Evolutionary conservation across 2,888 invertebrate species (phyloP), one percentile per base, ranked within the genome.

Genomic region (Maniola hyperantus): DNA sequence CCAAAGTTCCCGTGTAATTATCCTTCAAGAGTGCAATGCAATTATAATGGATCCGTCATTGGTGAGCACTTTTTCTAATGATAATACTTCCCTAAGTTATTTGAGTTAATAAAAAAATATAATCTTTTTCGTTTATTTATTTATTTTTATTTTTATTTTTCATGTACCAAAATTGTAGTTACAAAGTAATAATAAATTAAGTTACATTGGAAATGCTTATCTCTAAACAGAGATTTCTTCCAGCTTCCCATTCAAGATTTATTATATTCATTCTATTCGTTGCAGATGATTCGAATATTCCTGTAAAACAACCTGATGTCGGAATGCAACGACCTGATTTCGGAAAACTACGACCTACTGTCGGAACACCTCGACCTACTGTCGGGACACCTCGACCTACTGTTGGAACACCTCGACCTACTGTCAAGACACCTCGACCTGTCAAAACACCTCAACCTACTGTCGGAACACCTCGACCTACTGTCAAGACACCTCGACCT

Each of bases 1-100:
- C 94, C 94, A 15, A 91, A 93, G 20, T 97, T 95, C 79, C 96
- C 96, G 5, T 97, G 97, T 75, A 95, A 95, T 68, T 97, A 97
- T 84, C 97, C 70, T 26, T 66, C 67, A 55, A 63, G 67, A 13
- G 67, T 65, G 36, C 58, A 70, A 51, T 70, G 67, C 36, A 34
- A 60, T n/a, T n/a, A n/a, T 39, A 55, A 33, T 26, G 36, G 53
- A 46, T 42, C 39, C 18, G 26, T 26, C 0, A 54, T n/a, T 13
- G 58, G 70, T 70, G 65, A 18, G 67, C 59, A 63, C 44, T 18
- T 7, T 46, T n/a, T n/a, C n/a, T n/a, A n/a, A n/a, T n/a, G n/a
- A n/a, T n/a, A n/a, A n/a, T n/a, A n/a, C n/a, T n/a, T n/a, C n/a
- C n/a, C n/a, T n/a, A n/a, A n/a, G n/a, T n/a, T n/a, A n/a, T n/a